Evolutionary conservation across 2,888 invertebrate species (phyloP).

Genomic region (Cantharis flavilabris): DNA sequence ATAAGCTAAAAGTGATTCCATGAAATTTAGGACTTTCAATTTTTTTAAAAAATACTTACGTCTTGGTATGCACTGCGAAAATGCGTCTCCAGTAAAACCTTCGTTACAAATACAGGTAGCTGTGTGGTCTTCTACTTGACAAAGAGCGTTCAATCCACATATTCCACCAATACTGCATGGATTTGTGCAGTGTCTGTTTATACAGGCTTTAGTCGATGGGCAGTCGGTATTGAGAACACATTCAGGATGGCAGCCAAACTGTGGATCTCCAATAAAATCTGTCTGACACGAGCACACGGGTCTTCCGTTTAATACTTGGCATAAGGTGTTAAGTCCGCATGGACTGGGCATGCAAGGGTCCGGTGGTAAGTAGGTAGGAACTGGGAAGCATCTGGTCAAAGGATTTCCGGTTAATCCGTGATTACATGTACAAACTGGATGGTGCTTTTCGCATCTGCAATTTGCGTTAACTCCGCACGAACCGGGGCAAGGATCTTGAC

Average conservation of each 20-base stretch:
- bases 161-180: constrained; percentile 71
- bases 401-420: constrained; percentile 78
- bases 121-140: constrained; percentile 79
- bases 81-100: constrained; percentile 80
- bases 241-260: constrained; percentile 75
- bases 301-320: constrained; percentile 69
- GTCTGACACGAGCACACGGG: constrained; percentile 78
- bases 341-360: constrained; percentile 76
- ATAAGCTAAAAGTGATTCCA: constrained; percentile 17
- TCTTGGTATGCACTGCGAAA: constrained; percentile 70
- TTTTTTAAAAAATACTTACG: constrained; percentile 50
- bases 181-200: constrained; percentile 74
- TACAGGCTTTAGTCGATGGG: constrained; percentile 71
- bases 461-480: constrained; percentile 76
- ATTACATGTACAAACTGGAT: constrained; percentile 78
- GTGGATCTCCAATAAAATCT: constrained; percentile 80
- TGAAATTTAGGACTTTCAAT: not conserved
- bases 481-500: constrained; percentile 81
- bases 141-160: constrained; percentile 82
- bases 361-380: constrained; percentile 58
- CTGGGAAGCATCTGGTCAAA: constrained; percentile 69
- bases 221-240: constrained; percentile 86
- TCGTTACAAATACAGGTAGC: constrained; percentile 80
- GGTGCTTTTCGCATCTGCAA: constrained; percentile 78
- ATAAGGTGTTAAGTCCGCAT: constrained; percentile 80